A percentile compares a stretch with the other conserved stretches of the same genome.
Evolutionary conservation across 2,113 vertebrate genomes (phyloP).

Genomic region (Nyctibius bracteatus): DNA sequence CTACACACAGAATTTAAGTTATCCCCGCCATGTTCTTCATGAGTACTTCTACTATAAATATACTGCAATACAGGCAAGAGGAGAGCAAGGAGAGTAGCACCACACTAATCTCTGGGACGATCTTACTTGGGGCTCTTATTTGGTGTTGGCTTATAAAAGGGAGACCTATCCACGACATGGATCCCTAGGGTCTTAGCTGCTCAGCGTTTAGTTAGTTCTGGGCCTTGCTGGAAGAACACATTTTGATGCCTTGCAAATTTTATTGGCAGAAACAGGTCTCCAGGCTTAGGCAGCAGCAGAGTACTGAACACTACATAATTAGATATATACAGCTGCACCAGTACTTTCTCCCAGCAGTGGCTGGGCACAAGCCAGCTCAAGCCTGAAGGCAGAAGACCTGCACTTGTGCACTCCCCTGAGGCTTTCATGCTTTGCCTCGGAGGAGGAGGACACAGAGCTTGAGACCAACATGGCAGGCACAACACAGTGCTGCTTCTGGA

Average conservation of each 20-base stretch:
- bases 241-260: not conserved
- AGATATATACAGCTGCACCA: not conserved
- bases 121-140: not conserved
- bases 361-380: not conserved
- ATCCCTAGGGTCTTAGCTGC: not conserved
- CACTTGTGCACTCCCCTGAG: accelerated
- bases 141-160: not conserved
- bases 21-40: not conserved
- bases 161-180: not conserved
- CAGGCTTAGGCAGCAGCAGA: not conserved
- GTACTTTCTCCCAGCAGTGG: not conserved
- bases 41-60: not conserved
- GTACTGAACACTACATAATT: accelerated
- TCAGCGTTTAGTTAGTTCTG: not conserved
- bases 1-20: not conserved
- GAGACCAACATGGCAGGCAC: not conserved
- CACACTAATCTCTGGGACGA: not conserved
- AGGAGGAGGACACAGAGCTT: not conserved
- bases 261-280: not conserved
- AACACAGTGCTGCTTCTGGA: accelerated
- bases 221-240: accelerated
- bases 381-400: not conserved
- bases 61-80: not conserved
- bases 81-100: not conserved
- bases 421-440: accelerated